These are phyloP conservation scores for Torymus aiolomorphi DNA, from an alignment of 2,888 invertebrate species.

Conservation along the genomic window DNA sequence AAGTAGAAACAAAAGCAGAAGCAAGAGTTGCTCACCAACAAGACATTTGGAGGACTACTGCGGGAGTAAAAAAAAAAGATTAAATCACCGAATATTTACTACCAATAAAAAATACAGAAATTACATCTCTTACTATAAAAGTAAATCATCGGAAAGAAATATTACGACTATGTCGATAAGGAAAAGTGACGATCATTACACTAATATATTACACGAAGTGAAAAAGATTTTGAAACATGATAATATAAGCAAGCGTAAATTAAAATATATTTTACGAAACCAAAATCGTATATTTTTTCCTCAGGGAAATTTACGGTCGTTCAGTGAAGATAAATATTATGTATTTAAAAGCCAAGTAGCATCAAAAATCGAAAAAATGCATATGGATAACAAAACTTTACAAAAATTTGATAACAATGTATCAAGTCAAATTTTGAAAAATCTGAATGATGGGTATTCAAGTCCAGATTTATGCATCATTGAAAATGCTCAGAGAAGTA, in stretches of 20 bases:
- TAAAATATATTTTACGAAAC: constrained; percentile 35
- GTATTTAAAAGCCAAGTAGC: not conserved
- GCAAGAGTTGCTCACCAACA: too few relatives aligned
- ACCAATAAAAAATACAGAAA: too few relatives aligned
- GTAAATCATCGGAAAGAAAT: too few relatives aligned
- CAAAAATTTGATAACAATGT: not conserved
- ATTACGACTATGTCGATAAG: too few relatives aligned
- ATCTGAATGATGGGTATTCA: not conserved
- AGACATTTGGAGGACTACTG: too few relatives aligned
- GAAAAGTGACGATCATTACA: constrained; percentile 19
- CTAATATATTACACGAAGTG: constrained; percentile 26
- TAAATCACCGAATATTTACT: too few relatives aligned
- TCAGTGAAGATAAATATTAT: not conserved
- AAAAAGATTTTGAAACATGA: constrained; percentile 39
- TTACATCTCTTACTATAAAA: too few relatives aligned
- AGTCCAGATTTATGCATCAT: not conserved
- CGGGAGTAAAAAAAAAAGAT: too few relatives aligned
- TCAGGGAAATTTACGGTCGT: constrained; percentile 1
- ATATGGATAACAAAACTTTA: not conserved
- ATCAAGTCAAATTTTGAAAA: not conserved
- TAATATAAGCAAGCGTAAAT: constrained; percentile 29
- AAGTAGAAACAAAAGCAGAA: too few relatives aligned
- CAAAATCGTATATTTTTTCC: not conserved
- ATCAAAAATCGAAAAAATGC: not conserved
- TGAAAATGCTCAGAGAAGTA: not conserved